Conservation (phyloP, 2,113 vertebrate genomes). For the Phaethon lepturus region DNA sequence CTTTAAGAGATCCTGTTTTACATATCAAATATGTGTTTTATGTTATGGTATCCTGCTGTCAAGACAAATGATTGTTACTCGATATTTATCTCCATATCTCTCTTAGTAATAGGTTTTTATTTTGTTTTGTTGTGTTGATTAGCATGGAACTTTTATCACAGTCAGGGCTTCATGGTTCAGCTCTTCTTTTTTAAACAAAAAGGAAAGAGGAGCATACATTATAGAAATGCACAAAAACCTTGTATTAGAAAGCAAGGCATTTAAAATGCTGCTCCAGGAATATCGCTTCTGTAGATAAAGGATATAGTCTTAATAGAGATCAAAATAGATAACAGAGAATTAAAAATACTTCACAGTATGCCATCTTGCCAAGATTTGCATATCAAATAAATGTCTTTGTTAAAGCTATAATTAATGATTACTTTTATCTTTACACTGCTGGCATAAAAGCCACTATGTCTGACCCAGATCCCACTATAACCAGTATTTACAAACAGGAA, state of each 20-base stretch:
- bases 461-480: neutral
- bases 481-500: neutral
- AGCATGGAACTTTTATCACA: neutral
- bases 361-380: neutral
- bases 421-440: neutral
- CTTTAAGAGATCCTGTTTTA: neutral
- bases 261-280: neutral
- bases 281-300: neutral
- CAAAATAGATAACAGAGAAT: neutral
- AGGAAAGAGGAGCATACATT: neutral
- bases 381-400: constrained; percentile 14
- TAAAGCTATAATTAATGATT: constrained; percentile 10
- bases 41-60: neutral
- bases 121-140: constrained; percentile 16
- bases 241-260: neutral
- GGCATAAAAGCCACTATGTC: neutral
- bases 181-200: neutral
- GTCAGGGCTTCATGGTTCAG: neutral
- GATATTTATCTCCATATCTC: neutral
- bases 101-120: neutral
- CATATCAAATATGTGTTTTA: constrained; percentile 46
- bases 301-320: neutral
- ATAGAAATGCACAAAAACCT: neutral
- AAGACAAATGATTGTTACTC: neutral
- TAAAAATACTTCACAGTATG: constrained; percentile 33